phyloP scores from a whole-genome alignment of 1,140 invertebrate genomes.

The Conus ventricosus region DNA sequence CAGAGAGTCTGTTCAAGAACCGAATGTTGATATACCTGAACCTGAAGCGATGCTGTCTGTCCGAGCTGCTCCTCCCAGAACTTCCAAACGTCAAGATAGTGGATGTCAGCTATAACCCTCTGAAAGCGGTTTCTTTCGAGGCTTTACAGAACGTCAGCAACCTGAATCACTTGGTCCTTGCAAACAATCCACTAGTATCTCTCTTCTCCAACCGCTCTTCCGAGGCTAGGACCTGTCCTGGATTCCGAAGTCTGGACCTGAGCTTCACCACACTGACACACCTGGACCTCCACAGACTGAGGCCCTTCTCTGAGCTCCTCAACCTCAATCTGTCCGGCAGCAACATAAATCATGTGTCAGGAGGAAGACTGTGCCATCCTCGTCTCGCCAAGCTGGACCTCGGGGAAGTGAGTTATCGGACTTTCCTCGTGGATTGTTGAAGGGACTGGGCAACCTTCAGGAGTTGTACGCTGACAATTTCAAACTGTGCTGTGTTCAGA shows the following conservation, averaged over 20 bases:
- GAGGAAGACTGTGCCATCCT: not conserved
- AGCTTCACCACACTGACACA: not conserved
- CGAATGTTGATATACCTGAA: not conserved
- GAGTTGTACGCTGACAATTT: conserved; percentile 39
- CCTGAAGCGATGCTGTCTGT: not conserved
- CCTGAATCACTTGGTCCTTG: not conserved
- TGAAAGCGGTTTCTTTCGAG: not conserved
- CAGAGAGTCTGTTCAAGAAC: not conserved
- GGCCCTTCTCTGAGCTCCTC: not conserved
- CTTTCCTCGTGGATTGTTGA: not conserved
- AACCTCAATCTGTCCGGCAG: not conserved
- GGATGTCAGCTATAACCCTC: not conserved
- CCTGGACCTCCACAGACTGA: not conserved
- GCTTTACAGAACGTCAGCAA: not conserved
- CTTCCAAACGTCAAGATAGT: not conserved
- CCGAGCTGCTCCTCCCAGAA: not conserved
- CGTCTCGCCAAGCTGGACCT: not conserved
- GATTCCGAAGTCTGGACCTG: not conserved
- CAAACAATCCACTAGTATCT: not conserved
- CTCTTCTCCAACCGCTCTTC: not conserved
- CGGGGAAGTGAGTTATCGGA: not conserved
- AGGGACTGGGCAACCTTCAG: conserved; percentile 21
- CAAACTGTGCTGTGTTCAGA: conserved; percentile 46
- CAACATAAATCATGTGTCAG: not conserved
- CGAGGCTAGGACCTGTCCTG: not conserved